phyloP scores from a whole-genome alignment of 2,888 invertebrate genomes.

The Aproaerema taeniolella region DNA sequence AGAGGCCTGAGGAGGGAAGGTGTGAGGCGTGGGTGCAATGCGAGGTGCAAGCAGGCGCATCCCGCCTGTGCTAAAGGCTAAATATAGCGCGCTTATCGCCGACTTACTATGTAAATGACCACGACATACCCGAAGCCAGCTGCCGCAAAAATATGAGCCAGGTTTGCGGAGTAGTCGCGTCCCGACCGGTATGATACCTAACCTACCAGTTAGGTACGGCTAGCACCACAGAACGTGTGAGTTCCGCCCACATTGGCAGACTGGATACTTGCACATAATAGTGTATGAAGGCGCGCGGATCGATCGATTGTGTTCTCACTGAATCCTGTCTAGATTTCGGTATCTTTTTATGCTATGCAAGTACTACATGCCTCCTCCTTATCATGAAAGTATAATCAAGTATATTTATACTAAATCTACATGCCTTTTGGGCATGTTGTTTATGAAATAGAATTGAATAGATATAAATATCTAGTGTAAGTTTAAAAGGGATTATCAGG shows the following conservation, averaged over 20 bases:
- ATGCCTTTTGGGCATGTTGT: no score
- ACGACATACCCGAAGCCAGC: slow-evolving; percentile 65
- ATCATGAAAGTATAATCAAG: no score
- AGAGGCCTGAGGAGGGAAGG: slow-evolving; percentile 24
- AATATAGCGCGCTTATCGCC: slow-evolving; percentile 73
- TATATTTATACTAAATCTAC: no score
- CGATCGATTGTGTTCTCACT: slow-evolving; percentile 6
- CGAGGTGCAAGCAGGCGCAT: slow-evolving; percentile 41
- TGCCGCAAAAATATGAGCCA: slow-evolving; percentile 63
- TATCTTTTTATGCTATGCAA: not conserved
- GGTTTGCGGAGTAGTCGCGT: slow-evolving; percentile 35
- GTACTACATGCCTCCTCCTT: no score
- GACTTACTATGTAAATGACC: slow-evolving; percentile 75
- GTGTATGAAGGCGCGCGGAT: not conserved
- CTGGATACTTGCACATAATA: slow-evolving; percentile 9
- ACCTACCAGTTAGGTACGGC: slow-evolving; percentile 32
- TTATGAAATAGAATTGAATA: no score
- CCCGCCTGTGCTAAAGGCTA: slow-evolving; percentile 38
- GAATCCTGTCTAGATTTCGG: not conserved
- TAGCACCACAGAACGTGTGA: slow-evolving; percentile 55
- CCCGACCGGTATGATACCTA: slow-evolving; percentile 51
- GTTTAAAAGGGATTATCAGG: no score
- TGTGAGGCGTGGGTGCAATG: slow-evolving; percentile 42
- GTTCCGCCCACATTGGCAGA: slow-evolving; percentile 46
- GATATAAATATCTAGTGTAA: no score